These are phyloP conservation scores for Elgonia sp. DNA, from an alignment of 2,888 invertebrate species.

Conservation along the genomic window DNA sequence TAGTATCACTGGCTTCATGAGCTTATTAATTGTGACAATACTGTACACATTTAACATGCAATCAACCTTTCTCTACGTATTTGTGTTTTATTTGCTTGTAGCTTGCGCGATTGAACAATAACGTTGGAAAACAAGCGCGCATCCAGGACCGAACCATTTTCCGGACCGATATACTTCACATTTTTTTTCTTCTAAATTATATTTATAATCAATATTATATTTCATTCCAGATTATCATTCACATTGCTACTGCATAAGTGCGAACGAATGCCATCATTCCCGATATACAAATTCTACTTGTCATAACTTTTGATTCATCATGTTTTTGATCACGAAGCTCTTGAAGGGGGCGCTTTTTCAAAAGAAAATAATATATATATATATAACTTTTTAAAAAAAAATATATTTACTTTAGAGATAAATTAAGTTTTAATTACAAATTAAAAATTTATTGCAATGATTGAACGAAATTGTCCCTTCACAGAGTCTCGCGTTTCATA, in stretches of 20 bases:
- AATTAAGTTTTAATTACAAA: no score
- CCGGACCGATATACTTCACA: slow-evolving; percentile 51
- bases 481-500: slow-evolving; percentile 34
- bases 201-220: slow-evolving; percentile 86
- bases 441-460: no score
- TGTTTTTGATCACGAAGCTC: slow-evolving; percentile 77
- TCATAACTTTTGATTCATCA: slow-evolving; percentile 80
- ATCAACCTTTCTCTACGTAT: slow-evolving; percentile 52
- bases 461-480: no score
- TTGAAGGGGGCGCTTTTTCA: not conserved
- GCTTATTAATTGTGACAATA: slow-evolving; percentile 60
- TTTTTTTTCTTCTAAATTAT: slow-evolving; percentile 80
- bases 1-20: slow-evolving; percentile 47
- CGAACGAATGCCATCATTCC: slow-evolving; percentile 80
- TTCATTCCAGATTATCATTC: slow-evolving; percentile 86
- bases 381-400: no score
- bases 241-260: slow-evolving; percentile 83
- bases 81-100: slow-evolving; percentile 71
- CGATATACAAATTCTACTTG: slow-evolving; percentile 79
- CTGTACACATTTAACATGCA: slow-evolving; percentile 64
- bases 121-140: slow-evolving; percentile 59
- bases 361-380: not conserved
- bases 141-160: slow-evolving; percentile 56
- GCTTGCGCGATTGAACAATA: slow-evolving; percentile 66
- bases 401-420: no score